Evolutionary conservation across 2,888 invertebrate species (phyloP).

Genomic region (Seira ritae): DNA sequence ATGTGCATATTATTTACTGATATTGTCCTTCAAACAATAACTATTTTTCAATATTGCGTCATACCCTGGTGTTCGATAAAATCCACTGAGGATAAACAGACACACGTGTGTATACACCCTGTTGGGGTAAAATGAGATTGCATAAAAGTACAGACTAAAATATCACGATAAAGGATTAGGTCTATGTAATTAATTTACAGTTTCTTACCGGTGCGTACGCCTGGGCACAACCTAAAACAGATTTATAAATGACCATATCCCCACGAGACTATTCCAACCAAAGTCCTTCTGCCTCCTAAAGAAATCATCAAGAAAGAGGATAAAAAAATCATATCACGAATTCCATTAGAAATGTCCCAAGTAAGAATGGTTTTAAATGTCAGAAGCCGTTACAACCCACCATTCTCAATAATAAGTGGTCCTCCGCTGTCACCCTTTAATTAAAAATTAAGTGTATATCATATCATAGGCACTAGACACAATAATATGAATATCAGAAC

Average conservation of each 20-base stretch:
- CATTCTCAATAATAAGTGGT: slow-evolving; percentile 70
- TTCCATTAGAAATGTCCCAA: background rate
- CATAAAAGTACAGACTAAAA: too few relatives aligned
- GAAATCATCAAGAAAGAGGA: background rate
- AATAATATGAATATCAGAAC: too few relatives aligned
- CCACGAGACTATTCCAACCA: slow-evolving; percentile 65
- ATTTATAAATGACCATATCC: slow-evolving; percentile 40
- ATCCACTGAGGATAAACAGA: slow-evolving; percentile 60
- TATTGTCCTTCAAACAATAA: background rate
- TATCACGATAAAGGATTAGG: too few relatives aligned
- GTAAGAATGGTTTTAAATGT: background rate
- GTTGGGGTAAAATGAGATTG: background rate
- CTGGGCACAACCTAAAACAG: slow-evolving; percentile 62
- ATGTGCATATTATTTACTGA: background rate
- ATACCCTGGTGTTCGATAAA: slow-evolving; percentile 54
- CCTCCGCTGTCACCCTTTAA: slow-evolving; percentile 59
- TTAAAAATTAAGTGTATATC: too few relatives aligned
- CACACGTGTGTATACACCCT: slow-evolving; percentile 63
- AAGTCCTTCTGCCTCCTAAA: slow-evolving; percentile 63
- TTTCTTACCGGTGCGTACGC: slow-evolving; percentile 58
- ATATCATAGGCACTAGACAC: too few relatives aligned
- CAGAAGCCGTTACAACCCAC: slow-evolving; percentile 25
- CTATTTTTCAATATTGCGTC: background rate
- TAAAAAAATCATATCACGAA: background rate
- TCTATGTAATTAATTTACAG: background rate